Evolutionary conservation across 2,113 vertebrate species (phyloP), one percentile per base, ranked within the genome.

Genomic region (Tragelaphus buxtoni): DNA sequence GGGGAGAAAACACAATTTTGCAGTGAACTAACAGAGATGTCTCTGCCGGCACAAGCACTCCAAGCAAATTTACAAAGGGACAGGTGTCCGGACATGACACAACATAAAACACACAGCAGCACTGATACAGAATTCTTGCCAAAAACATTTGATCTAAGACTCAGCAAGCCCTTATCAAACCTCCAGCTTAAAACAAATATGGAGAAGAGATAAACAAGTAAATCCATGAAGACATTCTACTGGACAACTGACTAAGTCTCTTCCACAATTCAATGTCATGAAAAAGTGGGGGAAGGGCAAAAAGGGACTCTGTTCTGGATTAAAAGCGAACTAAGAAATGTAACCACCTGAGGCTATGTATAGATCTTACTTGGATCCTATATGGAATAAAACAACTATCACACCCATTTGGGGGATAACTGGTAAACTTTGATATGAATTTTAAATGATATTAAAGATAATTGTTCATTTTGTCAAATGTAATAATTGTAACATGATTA

Each of bases 31-130:
- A 82, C 4, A 49, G 7, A 51, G 24, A 13, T 28, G 32, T 26
- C 77, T 5, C 26, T 51, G 49, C 9, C 20, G 32, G 35, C 45
- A 80, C 9, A 53, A 10, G 20, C 45, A 51, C 20, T 53, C 74
- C 7, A 1, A n/a, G 58, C 49, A 79, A 69, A 69, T n/a, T n/a
- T 1, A 51, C 1, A 22, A 39, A 47, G 32, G 24, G 12, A 79
- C n/a, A 22, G 45, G 6, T 0, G 1, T 35, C 42, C 42, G 24
- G 12, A 79, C 3, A 4, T 0, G 7, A 79, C 2, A 28, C 30
- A 20, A 32, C 6, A 32, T 65, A 51, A 94, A 94, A 28, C 7
- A 45, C 13, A 63, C 35, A n/a, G n/a, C 47, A 58, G 85, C 32
- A 0, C 30, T 65, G 42, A 56, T 14, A 17, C 63, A 39, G 55